A percentile compares a stretch with the other conserved stretches of the same genome.
Evolutionary conservation across 2,113 vertebrate genomes (phyloP).

Genomic region (Xerus inauris): DNA sequence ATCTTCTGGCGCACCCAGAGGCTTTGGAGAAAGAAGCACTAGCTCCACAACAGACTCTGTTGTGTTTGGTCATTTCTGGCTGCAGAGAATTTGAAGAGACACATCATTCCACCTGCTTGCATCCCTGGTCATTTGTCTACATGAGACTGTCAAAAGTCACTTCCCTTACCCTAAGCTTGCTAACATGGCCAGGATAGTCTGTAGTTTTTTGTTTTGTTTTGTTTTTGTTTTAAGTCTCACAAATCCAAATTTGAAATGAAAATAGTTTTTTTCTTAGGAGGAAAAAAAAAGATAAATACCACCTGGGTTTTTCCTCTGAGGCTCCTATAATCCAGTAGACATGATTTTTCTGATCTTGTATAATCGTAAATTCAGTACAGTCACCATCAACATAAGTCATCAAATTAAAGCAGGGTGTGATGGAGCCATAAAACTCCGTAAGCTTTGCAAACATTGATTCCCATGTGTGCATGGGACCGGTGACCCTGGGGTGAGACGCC

Average conservation of each 20-base stretch:
- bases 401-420: slow-evolving; percentile 43
- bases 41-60: fast-evolving
- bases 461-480: not conserved
- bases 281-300: not conserved
- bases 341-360: not conserved
- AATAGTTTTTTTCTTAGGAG: not conserved
- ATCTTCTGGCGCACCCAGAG: not conserved
- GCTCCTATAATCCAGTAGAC: not conserved
- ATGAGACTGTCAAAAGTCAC: not conserved
- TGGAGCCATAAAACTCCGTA: slow-evolving; percentile 35
- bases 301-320: not conserved
- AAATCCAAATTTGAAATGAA: slow-evolving; percentile 26
- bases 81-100: not conserved
- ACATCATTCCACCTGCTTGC: fast-evolving
- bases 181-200: not conserved
- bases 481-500: not conserved
- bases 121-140: not conserved
- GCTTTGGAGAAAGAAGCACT: not conserved
- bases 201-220: not conserved
- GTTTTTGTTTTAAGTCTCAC: not conserved
- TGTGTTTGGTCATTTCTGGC: not conserved
- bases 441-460: slow-evolving; percentile 46
- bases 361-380: slow-evolving; percentile 31
- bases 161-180: not conserved
- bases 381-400: slow-evolving; percentile 4